Evolutionary conservation across 2,113 vertebrate species (phyloP), one percentile per base, ranked within the genome.

Genomic region (Calyptommatus sinebrachiatus): DNA sequence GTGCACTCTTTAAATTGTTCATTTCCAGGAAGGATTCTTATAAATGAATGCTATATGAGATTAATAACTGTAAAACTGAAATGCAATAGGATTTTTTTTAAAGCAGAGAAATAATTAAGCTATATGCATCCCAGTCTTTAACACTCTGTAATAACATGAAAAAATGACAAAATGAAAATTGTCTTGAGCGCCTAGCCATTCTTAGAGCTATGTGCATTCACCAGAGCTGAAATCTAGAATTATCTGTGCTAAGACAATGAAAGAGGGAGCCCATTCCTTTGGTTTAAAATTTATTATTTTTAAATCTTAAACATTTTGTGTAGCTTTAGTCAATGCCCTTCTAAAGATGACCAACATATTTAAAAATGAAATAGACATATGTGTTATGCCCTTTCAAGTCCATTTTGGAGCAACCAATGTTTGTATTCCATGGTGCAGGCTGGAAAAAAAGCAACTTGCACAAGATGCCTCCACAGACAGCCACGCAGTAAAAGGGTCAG

Each of bases 11-110:
- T 20, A 60, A 67, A 61, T 21, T 60, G 72, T 57, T 71, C 50
- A 22, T 46, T 74, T 81, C 72, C 79, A 60, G 72, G 67, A 74
- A 81, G 72, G 24, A 24, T 67, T 22, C 61, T 46, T 29, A 68
- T 69, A 45, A 75, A 74, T 74, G 48, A 68, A 45, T 68, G 63
- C 50, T 81, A 68, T 67, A 73, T 74, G 62, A 73, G 50, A 74
- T 75, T 75, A 80, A 67, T 57, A 26, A 41, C 50, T 70, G 4
- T 70, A 26, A 26, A 78, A 78, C 2, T 61, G 35, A 78, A 62
- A 71, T 61, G 31, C 79, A 65, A 45, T 68, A 22, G 46, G 8
- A 57, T 62, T 48, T 29, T 10, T 71, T 71, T 72, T 53, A 41
- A 81, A 45, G 65, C 7, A 35, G 5, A 9, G 22, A 5, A 10